These are phyloP conservation scores for Elegia similella DNA, from an alignment of 2,888 invertebrate genomes.

Conservation along the genomic window DNA sequence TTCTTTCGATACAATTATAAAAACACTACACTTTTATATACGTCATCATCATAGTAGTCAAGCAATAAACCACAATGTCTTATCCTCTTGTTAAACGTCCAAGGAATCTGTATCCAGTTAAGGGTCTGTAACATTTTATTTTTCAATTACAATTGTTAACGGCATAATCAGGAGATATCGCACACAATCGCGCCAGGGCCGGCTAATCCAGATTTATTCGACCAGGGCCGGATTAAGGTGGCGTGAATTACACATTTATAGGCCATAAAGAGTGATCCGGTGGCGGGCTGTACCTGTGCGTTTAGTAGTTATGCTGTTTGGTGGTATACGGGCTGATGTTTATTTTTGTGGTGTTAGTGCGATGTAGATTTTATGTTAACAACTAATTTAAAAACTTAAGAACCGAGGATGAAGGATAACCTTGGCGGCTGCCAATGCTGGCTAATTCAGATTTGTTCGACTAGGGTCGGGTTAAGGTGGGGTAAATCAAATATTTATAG, in stretches of 20 bases:
- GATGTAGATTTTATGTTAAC: not conserved
- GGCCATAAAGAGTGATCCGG: constrained; percentile 81
- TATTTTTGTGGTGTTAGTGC: constrained; percentile 14
- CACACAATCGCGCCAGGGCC: constrained; percentile 68
- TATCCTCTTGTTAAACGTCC: constrained; percentile 11
- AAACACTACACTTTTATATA: too few species aligned
- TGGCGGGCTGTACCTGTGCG: constrained; percentile 71
- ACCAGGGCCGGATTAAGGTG: constrained; percentile 77
- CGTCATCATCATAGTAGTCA: constrained; percentile 2
- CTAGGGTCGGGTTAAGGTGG: too few species aligned
- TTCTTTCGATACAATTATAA: too few species aligned
- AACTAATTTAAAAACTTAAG: too few species aligned
- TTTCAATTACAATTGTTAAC: constrained; percentile 81
- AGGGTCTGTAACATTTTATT: constrained; percentile 56
- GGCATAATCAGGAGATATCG: constrained; percentile 74
- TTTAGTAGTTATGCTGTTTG: constrained; percentile 69
- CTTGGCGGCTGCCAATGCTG: constrained; percentile 45
- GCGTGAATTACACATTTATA: constrained; percentile 81
- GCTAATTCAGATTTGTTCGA: too few species aligned
- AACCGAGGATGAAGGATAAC: too few species aligned
- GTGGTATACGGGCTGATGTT: constrained; percentile 41
- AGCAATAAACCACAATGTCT: constrained; percentile 15
- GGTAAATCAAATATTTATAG: too few species aligned
- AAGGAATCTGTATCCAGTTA: constrained; percentile 8
- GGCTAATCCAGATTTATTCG: constrained; percentile 80